Evolutionary conservation across 2,113 vertebrate genomes (phyloP), one percentile per base, ranked within the genome.

Genomic region (Lepisosteus osseus): DNA sequence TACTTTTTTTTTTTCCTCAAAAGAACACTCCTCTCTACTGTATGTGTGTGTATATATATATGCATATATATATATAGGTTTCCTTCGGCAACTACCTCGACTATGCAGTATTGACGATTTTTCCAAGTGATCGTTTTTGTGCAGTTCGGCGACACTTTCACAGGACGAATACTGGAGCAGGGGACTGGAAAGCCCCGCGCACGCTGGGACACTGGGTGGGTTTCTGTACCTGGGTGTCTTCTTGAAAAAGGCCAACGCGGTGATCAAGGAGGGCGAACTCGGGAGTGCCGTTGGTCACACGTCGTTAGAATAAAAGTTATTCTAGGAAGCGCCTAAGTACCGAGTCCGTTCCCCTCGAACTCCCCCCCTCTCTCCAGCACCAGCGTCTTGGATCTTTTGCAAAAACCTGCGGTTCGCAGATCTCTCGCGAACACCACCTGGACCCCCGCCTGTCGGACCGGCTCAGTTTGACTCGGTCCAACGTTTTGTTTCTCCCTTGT

Each of bases 81-180:
- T 87, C 89, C 79, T 82, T 79, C 85, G 86, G 89, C 93, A 95
- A 92, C 95, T 95, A 96, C 94, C 95, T 95, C 95, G 93, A 91
- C 92, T 92, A 77, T 91, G 89, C 93, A 94, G 94, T 95, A 89
- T 95, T 94, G 85, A 86, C 80, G 80, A 78, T 78, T 78, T 73
- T 69, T 71, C 77, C 75, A 69, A 74, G 79, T 80, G 77, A 74
- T 74, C 29, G 29, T 29, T 29, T 29, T 29, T 29, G 29, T 29
- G 29, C 29, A 1, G 29, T 29, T 29, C 2, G 29, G 29, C 29
- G 29, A 29, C 29, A 29, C 29, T 29, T 29, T 29, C 2, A 29
- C 29, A 29, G 29, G 29, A 29, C 1, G 2, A 29, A 2, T 29
- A 29, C 1, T 29, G 29, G 29, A 29, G 29, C 79, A 78, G 83